A percentile compares a stretch with the other conserved stretches of the same genome.
Conservation (phyloP, 2,888 invertebrate genomes). For the Buathra laborator region DNA sequence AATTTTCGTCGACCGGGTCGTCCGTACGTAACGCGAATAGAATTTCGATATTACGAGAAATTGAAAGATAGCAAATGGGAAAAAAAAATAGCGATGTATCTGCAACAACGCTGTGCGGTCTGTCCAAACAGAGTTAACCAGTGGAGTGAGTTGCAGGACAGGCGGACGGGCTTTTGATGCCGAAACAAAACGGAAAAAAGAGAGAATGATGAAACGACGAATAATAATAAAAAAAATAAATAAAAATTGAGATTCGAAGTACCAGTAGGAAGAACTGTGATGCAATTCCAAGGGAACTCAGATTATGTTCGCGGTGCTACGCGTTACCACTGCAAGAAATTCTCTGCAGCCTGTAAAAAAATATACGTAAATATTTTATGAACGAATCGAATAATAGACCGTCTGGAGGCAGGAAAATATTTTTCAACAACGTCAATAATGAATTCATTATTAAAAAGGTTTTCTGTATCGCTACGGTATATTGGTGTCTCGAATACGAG, state of each 20-base stretch:
- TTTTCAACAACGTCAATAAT: not conserved
- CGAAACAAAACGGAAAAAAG: slow-evolving; percentile 37
- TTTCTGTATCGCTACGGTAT: no score
- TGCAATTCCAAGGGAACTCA: slow-evolving; percentile 39
- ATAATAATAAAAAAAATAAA: slow-evolving; percentile 24
- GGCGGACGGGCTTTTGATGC: slow-evolving; percentile 39
- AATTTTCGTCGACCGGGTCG: slow-evolving; percentile 7
- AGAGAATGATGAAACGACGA: not conserved
- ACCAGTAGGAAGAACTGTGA: slow-evolving; percentile 36
- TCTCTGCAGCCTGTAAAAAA: slow-evolving; percentile 26
- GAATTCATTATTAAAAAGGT: not conserved
- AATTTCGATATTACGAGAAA: slow-evolving; percentile 30
- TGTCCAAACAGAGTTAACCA: slow-evolving; percentile 52
- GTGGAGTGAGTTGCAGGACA: slow-evolving; percentile 27
- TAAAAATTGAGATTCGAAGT: slow-evolving; percentile 23
- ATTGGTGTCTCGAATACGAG: no score
- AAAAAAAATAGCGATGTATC: slow-evolving; percentile 41
- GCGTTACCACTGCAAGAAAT: not conserved
- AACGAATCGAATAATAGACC: slow-evolving; percentile 22
- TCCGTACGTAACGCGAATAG: slow-evolving; percentile 22
- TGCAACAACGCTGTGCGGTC: not conserved
- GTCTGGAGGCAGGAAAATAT: not conserved
- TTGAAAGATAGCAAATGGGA: not conserved
- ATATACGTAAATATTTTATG: slow-evolving; percentile 30
- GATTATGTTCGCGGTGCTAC: slow-evolving; percentile 49